These are phyloP conservation scores for Ctenochaetus hawaiiensis DNA, from an alignment of 2,797 vertebrate species.

Conservation along the genomic window DNA sequence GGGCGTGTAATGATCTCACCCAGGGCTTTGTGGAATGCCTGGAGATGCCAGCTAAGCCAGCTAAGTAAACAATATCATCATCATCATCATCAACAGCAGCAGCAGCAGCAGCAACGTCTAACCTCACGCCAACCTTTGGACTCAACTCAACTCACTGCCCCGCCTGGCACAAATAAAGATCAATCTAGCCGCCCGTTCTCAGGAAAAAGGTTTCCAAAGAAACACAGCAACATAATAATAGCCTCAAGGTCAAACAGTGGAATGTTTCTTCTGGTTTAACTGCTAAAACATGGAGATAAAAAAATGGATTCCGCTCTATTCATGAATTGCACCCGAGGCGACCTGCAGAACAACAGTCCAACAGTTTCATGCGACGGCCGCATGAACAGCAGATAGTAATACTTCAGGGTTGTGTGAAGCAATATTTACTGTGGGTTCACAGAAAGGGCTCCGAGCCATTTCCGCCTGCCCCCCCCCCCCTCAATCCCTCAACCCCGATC, in stretches of 20 bases:
- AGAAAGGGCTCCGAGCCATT: constrained; percentile 51
- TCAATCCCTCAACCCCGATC: background rate
- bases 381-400: constrained; percentile 55
- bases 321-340: constrained; percentile 20
- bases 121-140: constrained; percentile 43
- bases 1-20: constrained; percentile 16
- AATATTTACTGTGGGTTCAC: constrained; percentile 61
- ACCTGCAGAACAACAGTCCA: constrained; percentile 30
- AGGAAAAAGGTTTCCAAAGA: constrained; percentile 42
- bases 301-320: constrained; percentile 11
- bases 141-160: constrained; percentile 37
- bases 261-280: constrained; percentile 5
- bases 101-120: background rate
- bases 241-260: constrained; percentile 22
- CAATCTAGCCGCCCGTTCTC: constrained; percentile 19
- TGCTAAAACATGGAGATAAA: background rate
- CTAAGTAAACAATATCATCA: constrained; percentile 46
- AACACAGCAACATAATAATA: constrained; percentile 34
- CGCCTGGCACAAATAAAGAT: constrained; percentile 36
- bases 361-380: constrained; percentile 35
- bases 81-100: background rate
- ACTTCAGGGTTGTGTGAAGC: constrained; percentile 67
- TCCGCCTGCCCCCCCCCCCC: constrained; percentile 22
- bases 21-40: constrained; percentile 18
- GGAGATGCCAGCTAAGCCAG: constrained; percentile 31